phyloP scores from a whole-genome alignment of 2,888 invertebrate genomes.

The Halocaridina rubra region DNA sequence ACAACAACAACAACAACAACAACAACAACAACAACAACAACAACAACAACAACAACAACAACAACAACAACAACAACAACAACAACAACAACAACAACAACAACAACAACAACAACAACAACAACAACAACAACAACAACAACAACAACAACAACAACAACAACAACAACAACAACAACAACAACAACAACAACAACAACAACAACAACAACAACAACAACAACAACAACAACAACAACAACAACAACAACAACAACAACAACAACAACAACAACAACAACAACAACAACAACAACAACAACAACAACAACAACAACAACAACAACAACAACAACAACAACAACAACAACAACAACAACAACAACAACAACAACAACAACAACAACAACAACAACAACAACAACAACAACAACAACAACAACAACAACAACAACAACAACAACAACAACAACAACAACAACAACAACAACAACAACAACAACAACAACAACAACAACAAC shows the following conservation, averaged over 20 bases:
- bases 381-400: not conserved
- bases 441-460: not conserved
- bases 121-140: not conserved
- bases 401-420: not conserved
- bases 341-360: not conserved
- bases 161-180: not conserved
- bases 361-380: not conserved
- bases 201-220: not conserved
- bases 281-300: not conserved
- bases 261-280: not conserved
- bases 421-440: not conserved
- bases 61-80: not conserved
- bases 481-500: not conserved
- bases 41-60: not conserved
- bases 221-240: not conserved
- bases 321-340: not conserved
- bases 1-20: too few species aligned
- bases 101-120: not conserved
- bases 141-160: not conserved
- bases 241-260: not conserved
- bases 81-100: not conserved
- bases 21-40: not conserved
- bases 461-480: not conserved
- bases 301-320: not conserved
- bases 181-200: not conserved